Conservation (phyloP, 2,797 vertebrate species). For the Lepus townsendii region DNA sequence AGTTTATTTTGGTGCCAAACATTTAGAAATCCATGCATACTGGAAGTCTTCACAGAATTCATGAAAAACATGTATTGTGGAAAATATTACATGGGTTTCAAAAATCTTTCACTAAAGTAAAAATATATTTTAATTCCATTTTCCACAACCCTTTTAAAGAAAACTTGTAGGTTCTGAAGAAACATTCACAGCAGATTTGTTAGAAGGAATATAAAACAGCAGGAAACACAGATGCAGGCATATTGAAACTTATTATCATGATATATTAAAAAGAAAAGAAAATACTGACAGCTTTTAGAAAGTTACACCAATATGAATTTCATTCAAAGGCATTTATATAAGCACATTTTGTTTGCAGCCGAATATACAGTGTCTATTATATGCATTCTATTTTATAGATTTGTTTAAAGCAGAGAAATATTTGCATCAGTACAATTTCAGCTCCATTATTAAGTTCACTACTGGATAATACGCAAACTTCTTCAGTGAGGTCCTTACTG, state of each 20-base stretch:
- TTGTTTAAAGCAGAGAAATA: conserved; percentile 83
- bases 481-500: conserved; percentile 47
- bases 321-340: conserved; percentile 83
- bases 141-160: too few relatives aligned
- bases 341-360: conserved; percentile 74
- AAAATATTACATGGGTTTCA: too few relatives aligned
- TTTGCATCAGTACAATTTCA: conserved; percentile 71
- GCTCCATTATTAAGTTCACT: conserved; percentile 44
- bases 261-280: neutral
- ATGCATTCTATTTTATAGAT: conserved; percentile 78
- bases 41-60: too few relatives aligned
- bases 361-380: conserved; percentile 72
- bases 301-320: neutral
- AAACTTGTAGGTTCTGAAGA: neutral
- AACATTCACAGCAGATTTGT: neutral
- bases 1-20: too few relatives aligned
- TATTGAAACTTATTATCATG: neutral
- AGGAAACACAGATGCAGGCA: neutral
- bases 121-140: too few relatives aligned
- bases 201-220: neutral
- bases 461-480: conserved; percentile 14
- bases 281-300: neutral
- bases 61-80: too few relatives aligned
- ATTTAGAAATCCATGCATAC: too few relatives aligned
- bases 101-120: too few relatives aligned